Base-by-base conservation (phyloP, 2,888 invertebrate genomes). In the Adelphocoris suturalis region DNA sequence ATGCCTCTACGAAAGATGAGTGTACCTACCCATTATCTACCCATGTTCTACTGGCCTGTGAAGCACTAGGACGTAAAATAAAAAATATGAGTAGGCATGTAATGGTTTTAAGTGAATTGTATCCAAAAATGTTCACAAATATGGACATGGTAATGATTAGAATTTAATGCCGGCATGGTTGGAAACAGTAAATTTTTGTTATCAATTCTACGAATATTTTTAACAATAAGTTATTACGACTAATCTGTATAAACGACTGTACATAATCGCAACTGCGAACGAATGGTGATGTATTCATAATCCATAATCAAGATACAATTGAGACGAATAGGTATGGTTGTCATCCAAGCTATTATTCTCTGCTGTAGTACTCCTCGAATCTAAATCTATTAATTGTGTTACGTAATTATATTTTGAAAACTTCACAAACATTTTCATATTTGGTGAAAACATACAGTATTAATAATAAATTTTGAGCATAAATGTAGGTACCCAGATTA, bases 61-160 rank as follows among this genome's bases (percentile, higher is more conserved):
- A n/a, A n/a, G n/a, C n/a, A n/a, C n/a, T n/a, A n/a, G n/a, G n/a
- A n/a, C n/a, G n/a, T n/a, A n/a, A n/a, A n/a, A n/a, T n/a, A n/a
- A n/a, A n/a, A n/a, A n/a, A n/a, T n/a, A n/a, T n/a, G n/a, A n/a
- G n/a, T n/a, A n/a, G n/a, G 12, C 14, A 3, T 52, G 52, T 13
- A 52, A 52, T 14, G 52, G 52, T 52, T 68, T 68, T 13, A 68
- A 68, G 23, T 68, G 12, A 68, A 23, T 23, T 68, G 23, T 68
- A 68, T 68, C 68, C 23, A 23, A 68, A 68, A 11, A 23, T 68
- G 68, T 23, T 23, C 68, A 68, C 12, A 68, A 23, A 68, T n/a
- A 68, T 37, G 12, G 68, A 68, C 68, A 68, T 11, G 57, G 68
- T 23, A 52, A 52, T 68, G 68, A 52, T 52, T 68, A 23, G 68